These are phyloP conservation scores for Aphelenchoides besseyi DNA, from an alignment of 1,140 invertebrate species.

Conservation along the genomic window DNA sequence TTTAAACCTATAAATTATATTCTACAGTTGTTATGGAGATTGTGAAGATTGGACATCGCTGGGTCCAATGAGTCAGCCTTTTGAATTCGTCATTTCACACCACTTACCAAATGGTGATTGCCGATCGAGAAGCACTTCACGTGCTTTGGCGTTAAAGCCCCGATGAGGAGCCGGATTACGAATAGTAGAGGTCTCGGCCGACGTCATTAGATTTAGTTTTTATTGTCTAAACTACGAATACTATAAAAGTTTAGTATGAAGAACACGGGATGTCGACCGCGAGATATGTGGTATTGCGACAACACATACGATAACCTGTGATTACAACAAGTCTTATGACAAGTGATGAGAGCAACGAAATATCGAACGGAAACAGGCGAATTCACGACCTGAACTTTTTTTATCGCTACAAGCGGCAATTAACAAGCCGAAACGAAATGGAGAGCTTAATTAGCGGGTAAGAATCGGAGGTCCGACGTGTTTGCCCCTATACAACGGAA, in stretches of 20 bases:
- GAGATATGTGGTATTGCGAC: neutral
- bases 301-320: neutral
- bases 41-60: neutral
- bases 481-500: too few species aligned
- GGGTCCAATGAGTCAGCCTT: too few species aligned
- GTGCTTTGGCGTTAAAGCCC: constrained; percentile 29
- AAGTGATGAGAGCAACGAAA: neutral
- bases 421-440: too few species aligned
- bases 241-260: too few species aligned
- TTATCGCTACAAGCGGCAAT: too few species aligned
- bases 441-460: too few species aligned
- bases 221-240: too few species aligned
- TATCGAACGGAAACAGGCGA: neutral
- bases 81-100: too few species aligned
- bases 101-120: neutral
- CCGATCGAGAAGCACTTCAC: constrained; percentile 25
- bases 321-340: neutral
- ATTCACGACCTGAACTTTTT: too few species aligned
- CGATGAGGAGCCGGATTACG: constrained; percentile 22
- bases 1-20: constrained; percentile 21
- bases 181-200: constrained; percentile 18
- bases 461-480: too few species aligned
- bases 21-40: neutral
- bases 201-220: constrained; percentile 10
- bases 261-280: neutral